Evolutionary conservation across 2,888 invertebrate genomes (phyloP).

Genomic region (Dusona sp.): DNA sequence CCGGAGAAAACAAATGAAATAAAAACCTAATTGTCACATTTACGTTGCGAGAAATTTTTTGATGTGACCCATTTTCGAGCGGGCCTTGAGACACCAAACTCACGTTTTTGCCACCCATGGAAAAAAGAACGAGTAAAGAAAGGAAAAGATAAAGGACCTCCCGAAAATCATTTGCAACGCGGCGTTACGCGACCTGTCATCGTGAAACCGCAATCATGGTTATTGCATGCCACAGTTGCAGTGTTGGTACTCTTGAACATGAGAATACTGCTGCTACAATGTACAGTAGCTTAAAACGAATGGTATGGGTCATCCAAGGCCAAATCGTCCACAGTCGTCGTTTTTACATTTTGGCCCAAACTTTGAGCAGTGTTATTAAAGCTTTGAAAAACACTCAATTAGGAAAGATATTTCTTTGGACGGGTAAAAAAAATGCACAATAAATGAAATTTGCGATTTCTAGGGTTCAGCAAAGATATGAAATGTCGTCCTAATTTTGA

Average conservation of each 20-base stretch:
- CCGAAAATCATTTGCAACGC: constrained; percentile 80
- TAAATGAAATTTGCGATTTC: not conserved
- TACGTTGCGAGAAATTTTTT: not conserved
- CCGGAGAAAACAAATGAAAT: not conserved
- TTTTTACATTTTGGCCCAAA: not conserved
- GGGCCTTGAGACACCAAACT: constrained; percentile 35
- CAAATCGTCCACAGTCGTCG: not conserved
- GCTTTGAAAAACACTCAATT: not conserved
- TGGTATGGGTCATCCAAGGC: not conserved
- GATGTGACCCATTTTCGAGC: not conserved
- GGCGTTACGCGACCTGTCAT: constrained; percentile 80
- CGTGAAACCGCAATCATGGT: constrained; percentile 81
- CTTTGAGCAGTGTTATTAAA: not conserved
- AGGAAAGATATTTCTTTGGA: no score
- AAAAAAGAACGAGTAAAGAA: constrained; percentile 43
- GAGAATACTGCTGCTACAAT: constrained; percentile 42
- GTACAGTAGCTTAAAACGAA: constrained; percentile 11
- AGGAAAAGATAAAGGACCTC: constrained; percentile 30
- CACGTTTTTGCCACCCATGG: constrained; percentile 24
- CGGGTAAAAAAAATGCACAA: not conserved
- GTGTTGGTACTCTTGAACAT: constrained; percentile 66
- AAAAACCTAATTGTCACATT: not conserved
- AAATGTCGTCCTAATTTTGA: not conserved
- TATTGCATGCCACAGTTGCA: constrained; percentile 78
- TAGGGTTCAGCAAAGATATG: not conserved